Conservation (phyloP, 2,113 vertebrate genomes). For the Hypanus sabinus region DNA sequence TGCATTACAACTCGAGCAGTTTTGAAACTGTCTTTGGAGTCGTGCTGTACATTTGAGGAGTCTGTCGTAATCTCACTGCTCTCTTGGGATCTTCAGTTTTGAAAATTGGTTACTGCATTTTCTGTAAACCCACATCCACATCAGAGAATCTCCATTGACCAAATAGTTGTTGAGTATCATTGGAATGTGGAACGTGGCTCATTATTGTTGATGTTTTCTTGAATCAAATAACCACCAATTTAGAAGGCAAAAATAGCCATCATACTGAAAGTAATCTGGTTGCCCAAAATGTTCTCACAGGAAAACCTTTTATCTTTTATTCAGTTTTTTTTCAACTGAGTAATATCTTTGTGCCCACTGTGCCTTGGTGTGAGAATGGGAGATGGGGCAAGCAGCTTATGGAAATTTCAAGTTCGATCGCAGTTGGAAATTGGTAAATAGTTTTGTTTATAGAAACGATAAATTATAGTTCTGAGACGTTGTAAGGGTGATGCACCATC, state of each 20-base stretch:
- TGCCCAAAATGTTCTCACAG: not conserved
- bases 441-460: not conserved
- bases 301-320: no score
- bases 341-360: no score
- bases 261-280: not conserved
- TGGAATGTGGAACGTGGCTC: not conserved
- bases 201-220: not conserved
- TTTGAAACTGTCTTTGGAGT: no score
- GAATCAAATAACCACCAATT: not conserved
- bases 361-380: no score
- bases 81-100: no score
- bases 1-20: no score
- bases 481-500: no score
- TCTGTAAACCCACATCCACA: no score
- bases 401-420: not conserved
- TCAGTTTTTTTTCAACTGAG: not conserved
- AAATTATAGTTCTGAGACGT: not conserved
- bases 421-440: not conserved
- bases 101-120: no score
- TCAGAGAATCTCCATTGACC: not conserved
- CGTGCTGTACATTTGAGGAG: no score
- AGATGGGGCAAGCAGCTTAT: no score
- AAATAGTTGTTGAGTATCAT: not conserved
- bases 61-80: no score
- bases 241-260: not conserved